These are phyloP conservation scores for Neolamprologus hecqui DNA, from an alignment of 2,113 vertebrate genomes.

Conservation along the genomic window DNA sequence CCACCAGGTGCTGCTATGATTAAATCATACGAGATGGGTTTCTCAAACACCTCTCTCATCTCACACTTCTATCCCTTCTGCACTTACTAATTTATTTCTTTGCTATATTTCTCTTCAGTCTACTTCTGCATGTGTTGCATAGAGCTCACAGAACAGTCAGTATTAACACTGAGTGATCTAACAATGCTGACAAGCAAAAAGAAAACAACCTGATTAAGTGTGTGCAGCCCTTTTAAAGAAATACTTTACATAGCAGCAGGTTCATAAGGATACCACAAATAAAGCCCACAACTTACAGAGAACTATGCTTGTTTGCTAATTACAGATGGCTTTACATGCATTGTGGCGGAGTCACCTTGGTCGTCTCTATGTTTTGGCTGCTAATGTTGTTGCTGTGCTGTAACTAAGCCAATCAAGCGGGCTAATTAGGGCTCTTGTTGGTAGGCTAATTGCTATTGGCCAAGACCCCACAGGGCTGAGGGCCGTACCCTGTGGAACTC, in stretches of 20 bases:
- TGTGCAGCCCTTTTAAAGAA: not conserved
- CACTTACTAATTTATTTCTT: not conserved
- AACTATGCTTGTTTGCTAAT: constrained; percentile 40
- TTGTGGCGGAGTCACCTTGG: constrained; percentile 11
- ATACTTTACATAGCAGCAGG: constrained; percentile 15
- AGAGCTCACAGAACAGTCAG: not conserved
- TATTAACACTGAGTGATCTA: not conserved
- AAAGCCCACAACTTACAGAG: constrained; percentile 25
- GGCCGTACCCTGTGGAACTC: constrained; percentile 51
- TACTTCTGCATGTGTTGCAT: not conserved
- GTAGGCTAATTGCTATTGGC: constrained; percentile 67
- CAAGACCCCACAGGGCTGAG: constrained; percentile 53
- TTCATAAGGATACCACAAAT: constrained; percentile 23
- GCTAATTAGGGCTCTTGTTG: constrained; percentile 72
- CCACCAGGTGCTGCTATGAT: constrained; percentile 63
- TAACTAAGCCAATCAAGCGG: constrained; percentile 62
- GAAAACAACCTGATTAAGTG: not conserved
- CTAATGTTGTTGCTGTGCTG: constrained; percentile 20
- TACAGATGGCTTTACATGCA: constrained; percentile 13
- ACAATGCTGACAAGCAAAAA: not conserved
- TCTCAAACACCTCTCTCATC: not conserved
- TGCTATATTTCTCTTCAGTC: not conserved
- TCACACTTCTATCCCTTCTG: not conserved
- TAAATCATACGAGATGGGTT: constrained; percentile 21
- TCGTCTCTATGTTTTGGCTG: not conserved